Conservation (phyloP, 2,113 vertebrate genomes). For the Lampris incognitus region DNA sequence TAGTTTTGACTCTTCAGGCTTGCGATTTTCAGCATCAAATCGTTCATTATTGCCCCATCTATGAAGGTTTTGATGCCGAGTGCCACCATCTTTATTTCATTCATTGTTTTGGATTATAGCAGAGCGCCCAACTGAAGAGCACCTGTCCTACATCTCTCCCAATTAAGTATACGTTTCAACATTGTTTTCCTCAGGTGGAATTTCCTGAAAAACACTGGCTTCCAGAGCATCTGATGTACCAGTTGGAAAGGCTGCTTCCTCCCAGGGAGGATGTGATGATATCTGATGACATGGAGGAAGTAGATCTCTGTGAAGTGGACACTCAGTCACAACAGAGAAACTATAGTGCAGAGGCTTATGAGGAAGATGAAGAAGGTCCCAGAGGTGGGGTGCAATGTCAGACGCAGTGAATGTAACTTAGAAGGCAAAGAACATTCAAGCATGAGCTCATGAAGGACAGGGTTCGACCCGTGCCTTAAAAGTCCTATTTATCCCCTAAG, state of each 20-base stretch:
- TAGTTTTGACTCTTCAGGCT: too few relatives aligned
- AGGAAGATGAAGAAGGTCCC: slow-evolving; percentile 87
- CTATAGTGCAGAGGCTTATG: slow-evolving; percentile 84
- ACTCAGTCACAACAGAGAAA: slow-evolving; percentile 77
- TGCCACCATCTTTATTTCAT: too few relatives aligned
- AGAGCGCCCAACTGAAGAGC: too few relatives aligned
- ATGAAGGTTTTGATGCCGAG: too few relatives aligned
- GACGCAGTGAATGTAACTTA: slow-evolving; percentile 79
- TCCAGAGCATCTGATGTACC: slow-evolving; percentile 84
- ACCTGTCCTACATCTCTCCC: not conserved
- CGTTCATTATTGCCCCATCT: too few relatives aligned
- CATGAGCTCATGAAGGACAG: not conserved
- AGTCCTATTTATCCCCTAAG: not conserved
- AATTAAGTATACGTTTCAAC: not conserved
- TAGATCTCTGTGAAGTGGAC: slow-evolving; percentile 88
- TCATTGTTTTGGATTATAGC: too few relatives aligned
- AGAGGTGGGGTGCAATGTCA: slow-evolving; percentile 92
- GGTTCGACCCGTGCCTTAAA: slow-evolving; percentile 6
- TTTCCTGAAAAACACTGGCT: slow-evolving; percentile 95
- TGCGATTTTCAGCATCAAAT: too few relatives aligned
- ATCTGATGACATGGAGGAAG: slow-evolving; percentile 94
- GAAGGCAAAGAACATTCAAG: not conserved
- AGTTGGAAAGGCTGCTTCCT: slow-evolving; percentile 91
- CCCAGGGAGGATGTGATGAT: slow-evolving; percentile 87
- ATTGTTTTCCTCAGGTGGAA: slow-evolving; percentile 80